phyloP scores from a whole-genome alignment of 2,113 vertebrate species.

The Sminthopsis crassicaudata region DNA sequence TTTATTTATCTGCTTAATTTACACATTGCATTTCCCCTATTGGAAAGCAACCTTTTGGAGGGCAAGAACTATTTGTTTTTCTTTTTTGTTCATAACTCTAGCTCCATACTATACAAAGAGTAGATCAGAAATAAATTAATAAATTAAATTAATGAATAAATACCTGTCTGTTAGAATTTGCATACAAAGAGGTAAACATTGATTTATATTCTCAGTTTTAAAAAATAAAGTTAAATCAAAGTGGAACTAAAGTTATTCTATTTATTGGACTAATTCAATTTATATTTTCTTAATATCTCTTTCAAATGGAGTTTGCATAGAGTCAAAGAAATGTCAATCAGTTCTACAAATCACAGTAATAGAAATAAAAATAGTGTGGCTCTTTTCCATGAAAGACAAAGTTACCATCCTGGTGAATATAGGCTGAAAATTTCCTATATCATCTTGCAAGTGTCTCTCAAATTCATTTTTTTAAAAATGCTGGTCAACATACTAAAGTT shows the following conservation, averaged over 20 bases:
- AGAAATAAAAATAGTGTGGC: not conserved
- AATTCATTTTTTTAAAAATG: slow-evolving; percentile 39
- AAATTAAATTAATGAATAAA: too few relatives aligned
- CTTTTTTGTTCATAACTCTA: not conserved
- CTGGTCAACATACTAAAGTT: slow-evolving; percentile 18
- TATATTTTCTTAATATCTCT: not conserved
- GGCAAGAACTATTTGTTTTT: not conserved
- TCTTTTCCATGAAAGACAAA: not conserved
- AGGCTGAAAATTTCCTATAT: not conserved
- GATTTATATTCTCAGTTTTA: too few relatives aligned
- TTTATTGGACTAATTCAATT: too few relatives aligned
- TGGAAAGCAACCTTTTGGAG: not conserved
- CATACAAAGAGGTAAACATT: too few relatives aligned
- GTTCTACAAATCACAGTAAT: not conserved
- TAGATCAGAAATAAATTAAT: too few relatives aligned
- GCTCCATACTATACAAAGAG: not conserved
- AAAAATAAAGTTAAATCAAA: too few relatives aligned
- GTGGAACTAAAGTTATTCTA: too few relatives aligned
- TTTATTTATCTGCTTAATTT: not conserved
- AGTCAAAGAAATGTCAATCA: not conserved
- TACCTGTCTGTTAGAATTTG: too few relatives aligned
- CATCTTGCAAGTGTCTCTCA: slow-evolving; percentile 15
- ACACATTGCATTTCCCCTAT: not conserved
- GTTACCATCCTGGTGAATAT: not conserved
- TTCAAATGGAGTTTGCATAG: not conserved